These are phyloP conservation scores for Noctuana brunneofusca DNA, from an alignment of 2,888 invertebrate species.

Conservation along the genomic window DNA sequence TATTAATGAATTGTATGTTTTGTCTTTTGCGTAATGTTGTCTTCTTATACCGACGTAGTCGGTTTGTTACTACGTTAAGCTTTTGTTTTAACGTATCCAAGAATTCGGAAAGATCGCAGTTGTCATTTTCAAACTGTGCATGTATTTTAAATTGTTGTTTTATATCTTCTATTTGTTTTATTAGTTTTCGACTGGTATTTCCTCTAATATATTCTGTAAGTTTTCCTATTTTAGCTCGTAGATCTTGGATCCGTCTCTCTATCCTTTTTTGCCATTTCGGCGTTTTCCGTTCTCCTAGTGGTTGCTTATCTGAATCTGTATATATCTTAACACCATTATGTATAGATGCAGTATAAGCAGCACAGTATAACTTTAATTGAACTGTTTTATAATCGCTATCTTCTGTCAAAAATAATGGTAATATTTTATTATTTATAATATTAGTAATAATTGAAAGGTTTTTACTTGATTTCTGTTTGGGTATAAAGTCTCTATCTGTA, in stretches of 20 bases:
- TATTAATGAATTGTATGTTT: constrained; percentile 35
- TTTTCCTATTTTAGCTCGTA: constrained; percentile 34
- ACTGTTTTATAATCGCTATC: constrained; percentile 25
- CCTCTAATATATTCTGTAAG: constrained; percentile 33
- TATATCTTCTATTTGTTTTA: constrained; percentile 3
- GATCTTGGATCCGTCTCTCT: constrained; percentile 28
- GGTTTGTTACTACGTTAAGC: constrained; percentile 11
- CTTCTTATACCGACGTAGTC: constrained; percentile 32
- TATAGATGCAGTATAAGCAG: constrained; percentile 6
- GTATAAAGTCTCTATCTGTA: constrained; percentile 22
- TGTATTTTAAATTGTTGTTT: constrained; percentile 28
- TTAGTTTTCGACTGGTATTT: constrained; percentile 24
- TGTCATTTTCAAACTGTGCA: constrained; percentile 27
- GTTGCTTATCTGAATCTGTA: neutral
- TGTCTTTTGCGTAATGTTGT: constrained; percentile 36
- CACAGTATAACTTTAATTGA: constrained; percentile 25
- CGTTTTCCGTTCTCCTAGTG: constrained; percentile 3
- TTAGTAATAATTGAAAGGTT: constrained; percentile 7
- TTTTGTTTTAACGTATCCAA: constrained; percentile 36
- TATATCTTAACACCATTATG: constrained; percentile 8
- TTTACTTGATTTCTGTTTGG: constrained; percentile 26
- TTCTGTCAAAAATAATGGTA: constrained; percentile 8
- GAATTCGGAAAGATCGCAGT: constrained; percentile 17
- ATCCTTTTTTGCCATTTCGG: constrained; percentile 36
- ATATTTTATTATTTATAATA: constrained; percentile 23